Conservation (phyloP, 2,113 vertebrate genomes). For the Saiga tatarica region DNA sequence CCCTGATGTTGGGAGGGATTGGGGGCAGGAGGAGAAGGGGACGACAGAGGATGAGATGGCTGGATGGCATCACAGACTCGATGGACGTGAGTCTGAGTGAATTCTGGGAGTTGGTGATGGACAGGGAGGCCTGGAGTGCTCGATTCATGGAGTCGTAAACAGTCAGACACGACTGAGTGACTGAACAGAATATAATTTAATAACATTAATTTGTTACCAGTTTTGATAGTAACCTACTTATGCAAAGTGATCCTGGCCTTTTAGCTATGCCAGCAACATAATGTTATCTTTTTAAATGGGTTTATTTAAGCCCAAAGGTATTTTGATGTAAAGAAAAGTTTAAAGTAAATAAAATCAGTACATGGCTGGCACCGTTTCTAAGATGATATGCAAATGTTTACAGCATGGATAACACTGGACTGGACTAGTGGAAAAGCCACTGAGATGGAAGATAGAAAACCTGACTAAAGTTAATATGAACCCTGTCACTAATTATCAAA, state of each 20-base stretch:
- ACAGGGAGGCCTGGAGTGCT: too few species aligned
- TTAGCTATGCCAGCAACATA: neutral
- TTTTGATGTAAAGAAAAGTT: neutral
- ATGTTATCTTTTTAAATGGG: neutral
- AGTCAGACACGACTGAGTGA: too few species aligned
- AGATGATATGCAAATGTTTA: constrained; percentile 19
- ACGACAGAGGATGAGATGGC: too few species aligned
- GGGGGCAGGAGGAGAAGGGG: too few species aligned
- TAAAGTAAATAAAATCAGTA: constrained; percentile 3
- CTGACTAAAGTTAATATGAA: neutral
- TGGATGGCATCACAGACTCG: too few species aligned
- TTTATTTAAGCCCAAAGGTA: neutral
- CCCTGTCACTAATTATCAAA: neutral
- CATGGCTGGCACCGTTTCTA: neutral
- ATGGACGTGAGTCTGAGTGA: too few species aligned
- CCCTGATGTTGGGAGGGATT: too few species aligned
- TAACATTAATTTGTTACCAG: neutral
- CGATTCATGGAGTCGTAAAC: too few species aligned
- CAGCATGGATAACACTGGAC: neutral
- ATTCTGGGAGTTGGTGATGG: too few species aligned
- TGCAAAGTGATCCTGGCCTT: neutral
- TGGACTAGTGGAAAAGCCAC: neutral
- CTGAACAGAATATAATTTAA: neutral
- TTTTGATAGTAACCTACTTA: neutral
- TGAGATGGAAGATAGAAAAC: neutral